Conservation (phyloP, 2,797 vertebrate genomes). For the Trichosurus vulpecula region DNA sequence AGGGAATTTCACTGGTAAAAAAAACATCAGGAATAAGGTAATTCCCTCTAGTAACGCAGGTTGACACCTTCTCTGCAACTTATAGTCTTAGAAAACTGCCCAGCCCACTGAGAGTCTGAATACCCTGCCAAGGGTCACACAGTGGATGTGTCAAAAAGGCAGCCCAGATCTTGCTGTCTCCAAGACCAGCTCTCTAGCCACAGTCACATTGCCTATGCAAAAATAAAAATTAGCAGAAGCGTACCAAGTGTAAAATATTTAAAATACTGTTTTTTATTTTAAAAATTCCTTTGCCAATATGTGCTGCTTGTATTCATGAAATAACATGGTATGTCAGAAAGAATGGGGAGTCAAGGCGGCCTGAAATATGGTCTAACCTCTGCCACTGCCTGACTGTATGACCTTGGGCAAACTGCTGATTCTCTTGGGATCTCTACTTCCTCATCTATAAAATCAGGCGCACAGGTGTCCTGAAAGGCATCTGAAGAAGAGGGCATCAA, state of each 20-base stretch:
- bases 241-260: not conserved
- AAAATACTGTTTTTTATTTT: not conserved
- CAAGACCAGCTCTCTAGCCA: no score
- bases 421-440: not conserved
- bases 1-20: not conserved
- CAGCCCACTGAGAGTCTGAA: not conserved
- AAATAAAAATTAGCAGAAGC: not conserved
- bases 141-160: not conserved
- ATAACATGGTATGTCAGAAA: not conserved
- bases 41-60: not conserved
- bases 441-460: not conserved
- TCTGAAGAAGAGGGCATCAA: not conserved
- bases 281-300: not conserved
- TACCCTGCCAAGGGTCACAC: not conserved
- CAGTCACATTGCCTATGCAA: not conserved
- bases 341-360: not conserved
- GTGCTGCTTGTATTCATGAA: not conserved
- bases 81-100: not conserved
- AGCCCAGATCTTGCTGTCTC: not conserved
- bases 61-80: not conserved
- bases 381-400: not conserved
- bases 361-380: not conserved
- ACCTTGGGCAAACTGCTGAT: not conserved
- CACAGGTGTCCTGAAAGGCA: not conserved
- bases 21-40: not conserved